Evolutionary conservation across 2,113 vertebrate genomes (phyloP), one percentile per base, ranked within the genome.

Genomic region (Sebastes fasciatus): DNA sequence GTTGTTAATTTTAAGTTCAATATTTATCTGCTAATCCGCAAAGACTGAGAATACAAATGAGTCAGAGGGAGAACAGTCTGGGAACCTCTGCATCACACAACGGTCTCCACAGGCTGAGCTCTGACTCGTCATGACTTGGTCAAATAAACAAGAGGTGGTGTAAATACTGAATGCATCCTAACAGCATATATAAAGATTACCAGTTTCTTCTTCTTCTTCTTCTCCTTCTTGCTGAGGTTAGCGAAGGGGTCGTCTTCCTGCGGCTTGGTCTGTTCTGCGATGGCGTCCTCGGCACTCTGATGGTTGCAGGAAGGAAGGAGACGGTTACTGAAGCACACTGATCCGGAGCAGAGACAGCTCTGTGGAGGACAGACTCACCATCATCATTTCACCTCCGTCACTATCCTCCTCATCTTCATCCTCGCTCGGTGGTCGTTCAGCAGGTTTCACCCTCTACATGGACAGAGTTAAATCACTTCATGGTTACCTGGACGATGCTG

Each of bases 181-280:
- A 9, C 40, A 23, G 21, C 63, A 67, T 6, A 1, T 1, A 2
- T 2, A 17, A 5, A 5, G 7, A 11, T 51, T 75, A 97, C 97
- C 96, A 91, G 93, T 71, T 98, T 98, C 89, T 98, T 98, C 17
- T 95, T 95, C 89, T 98, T 97, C 86, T 98, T 98, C 88, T 97
- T 98, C 82, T 98, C 97, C 87, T 98, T 98, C 76, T 98, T 98
- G 90, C 95, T 98, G 6, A 98, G 85, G 66, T 97, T 95, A 8
- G 96, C 96, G 9, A 87, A 96, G 0, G 96, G 96, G 78, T 97
- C 96, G 0, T 91, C 91, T 0, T 83, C 91, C 68, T 88, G 69
- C 66, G 80, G 84, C 66, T 94, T 89, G 21, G 78, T 71, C 73
- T 93, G 88, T 17, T 95, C 80, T 16, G 91, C 94, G 0, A 95